Evolutionary conservation across 2,113 vertebrate genomes (phyloP).

Genomic region (Hyperoodon ampullatus): DNA sequence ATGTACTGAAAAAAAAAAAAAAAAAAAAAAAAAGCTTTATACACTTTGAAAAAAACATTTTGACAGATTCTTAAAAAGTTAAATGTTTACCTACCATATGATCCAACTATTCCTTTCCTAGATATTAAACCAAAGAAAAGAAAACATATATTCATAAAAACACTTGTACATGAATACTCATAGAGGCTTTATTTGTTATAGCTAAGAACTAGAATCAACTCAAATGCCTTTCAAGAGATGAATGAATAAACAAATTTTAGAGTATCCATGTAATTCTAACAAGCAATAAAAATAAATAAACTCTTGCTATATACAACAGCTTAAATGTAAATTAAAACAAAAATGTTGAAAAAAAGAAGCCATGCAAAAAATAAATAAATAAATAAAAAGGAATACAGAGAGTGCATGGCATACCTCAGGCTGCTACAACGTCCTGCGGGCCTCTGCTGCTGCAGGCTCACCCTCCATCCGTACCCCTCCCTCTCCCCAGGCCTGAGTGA

Average conservation of each 20-base stretch:
- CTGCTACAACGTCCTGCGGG: no score
- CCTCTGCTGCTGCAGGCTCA: no score
- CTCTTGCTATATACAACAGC: background rate
- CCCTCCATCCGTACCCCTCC: no score
- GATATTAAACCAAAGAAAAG: background rate
- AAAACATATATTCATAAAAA: background rate
- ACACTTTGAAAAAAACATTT: background rate
- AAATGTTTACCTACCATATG: background rate
- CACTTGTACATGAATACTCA: background rate
- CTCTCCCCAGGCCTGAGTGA: no score
- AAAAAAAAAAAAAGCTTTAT: background rate
- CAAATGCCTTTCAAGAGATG: background rate
- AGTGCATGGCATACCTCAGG: accelerated
- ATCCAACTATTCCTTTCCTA: background rate
- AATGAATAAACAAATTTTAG: background rate
- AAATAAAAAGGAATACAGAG: no score
- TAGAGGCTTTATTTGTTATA: background rate
- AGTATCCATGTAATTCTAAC: background rate
- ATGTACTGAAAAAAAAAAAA: no score
- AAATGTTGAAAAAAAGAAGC: background rate
- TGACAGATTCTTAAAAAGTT: background rate
- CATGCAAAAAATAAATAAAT: background rate
- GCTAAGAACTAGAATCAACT: background rate
- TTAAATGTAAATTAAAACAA: background rate
- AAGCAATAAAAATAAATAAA: slow-evolving; percentile 7